These are phyloP conservation scores for Ictidomys tridecemlineatus DNA, from an alignment of 2,113 vertebrate genomes.

Conservation along the genomic window DNA sequence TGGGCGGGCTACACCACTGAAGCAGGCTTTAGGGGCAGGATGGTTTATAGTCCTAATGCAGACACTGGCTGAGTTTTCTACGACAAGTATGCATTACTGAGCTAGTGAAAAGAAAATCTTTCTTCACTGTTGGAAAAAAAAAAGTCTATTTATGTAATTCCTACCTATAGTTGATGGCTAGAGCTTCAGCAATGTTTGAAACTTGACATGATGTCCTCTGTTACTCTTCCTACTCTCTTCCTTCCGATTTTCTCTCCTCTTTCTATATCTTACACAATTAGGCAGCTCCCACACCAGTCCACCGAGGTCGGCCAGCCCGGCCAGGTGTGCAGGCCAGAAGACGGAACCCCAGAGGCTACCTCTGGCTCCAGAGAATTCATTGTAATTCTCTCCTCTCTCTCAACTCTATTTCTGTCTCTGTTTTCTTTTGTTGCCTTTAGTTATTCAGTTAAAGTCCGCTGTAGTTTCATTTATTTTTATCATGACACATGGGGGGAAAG, in stretches of 20 bases:
- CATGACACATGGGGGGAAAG: not conserved
- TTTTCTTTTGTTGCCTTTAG: not conserved
- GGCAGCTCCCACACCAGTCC: not conserved
- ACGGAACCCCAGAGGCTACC: not conserved
- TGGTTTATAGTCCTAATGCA: not conserved
- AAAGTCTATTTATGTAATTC: not conserved
- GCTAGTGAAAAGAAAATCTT: not conserved
- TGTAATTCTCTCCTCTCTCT: no score
- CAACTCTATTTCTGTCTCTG: not conserved
- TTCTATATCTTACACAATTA: not conserved
- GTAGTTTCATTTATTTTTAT: not conserved
- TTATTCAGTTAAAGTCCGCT: not conserved
- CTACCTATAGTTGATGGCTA: not conserved
- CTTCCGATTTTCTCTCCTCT: not conserved
- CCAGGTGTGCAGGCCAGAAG: not conserved
- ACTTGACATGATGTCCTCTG: not conserved
- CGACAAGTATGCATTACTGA: not conserved
- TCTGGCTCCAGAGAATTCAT: not conserved
- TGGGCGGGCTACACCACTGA: not conserved
- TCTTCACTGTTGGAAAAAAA: not conserved
- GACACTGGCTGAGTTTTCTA: not conserved
- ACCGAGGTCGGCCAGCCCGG: accelerated
- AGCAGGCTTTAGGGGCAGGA: not conserved
- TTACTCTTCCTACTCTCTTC: not conserved
- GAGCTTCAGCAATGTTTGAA: not conserved